phyloP scores from a whole-genome alignment of 2,797 vertebrate species.

The Lindbergichthys nudifrons region DNA sequence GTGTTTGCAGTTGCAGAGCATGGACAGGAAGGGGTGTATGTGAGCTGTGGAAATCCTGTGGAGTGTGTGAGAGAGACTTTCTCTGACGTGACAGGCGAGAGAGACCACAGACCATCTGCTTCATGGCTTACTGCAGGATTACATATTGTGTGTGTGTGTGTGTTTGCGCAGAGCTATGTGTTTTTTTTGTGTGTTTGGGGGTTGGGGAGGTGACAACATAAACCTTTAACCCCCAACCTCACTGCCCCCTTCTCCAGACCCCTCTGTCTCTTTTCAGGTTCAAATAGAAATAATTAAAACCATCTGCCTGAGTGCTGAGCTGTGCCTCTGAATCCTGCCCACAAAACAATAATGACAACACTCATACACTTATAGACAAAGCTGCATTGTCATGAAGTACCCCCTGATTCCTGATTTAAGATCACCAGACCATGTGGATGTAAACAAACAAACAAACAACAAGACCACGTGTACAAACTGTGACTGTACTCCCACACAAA shows the following conservation, averaged over 20 bases:
- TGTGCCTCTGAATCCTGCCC: slow-evolving; percentile 52
- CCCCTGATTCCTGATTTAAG: slow-evolving; percentile 20
- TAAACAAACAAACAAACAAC: slow-evolving; percentile 47
- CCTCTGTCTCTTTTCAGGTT: slow-evolving; percentile 54
- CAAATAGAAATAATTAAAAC: slow-evolving; percentile 80
- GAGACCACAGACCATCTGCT: slow-evolving; percentile 81
- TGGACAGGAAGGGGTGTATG: slow-evolving; percentile 76
- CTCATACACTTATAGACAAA: slow-evolving; percentile 34
- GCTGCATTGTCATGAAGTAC: slow-evolving; percentile 8
- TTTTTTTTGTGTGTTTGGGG: slow-evolving; percentile 17
- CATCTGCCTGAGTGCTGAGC: slow-evolving; percentile 75
- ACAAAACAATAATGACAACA: slow-evolving; percentile 46
- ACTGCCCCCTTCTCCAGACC: slow-evolving; percentile 55
- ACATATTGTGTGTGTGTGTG: slow-evolving; percentile 48
- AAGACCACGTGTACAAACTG: slow-evolving; percentile 23
- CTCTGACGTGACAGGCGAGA: slow-evolving; percentile 72
- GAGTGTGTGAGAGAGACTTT: slow-evolving; percentile 65
- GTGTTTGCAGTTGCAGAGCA: slow-evolving; percentile 61
- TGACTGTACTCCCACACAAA: slow-evolving; percentile 18
- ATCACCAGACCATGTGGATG: slow-evolving; percentile 32
- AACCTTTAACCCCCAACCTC: slow-evolving; percentile 78
- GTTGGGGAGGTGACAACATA: slow-evolving; percentile 53
- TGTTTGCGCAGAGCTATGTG: slow-evolving; percentile 36
- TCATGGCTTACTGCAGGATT: slow-evolving; percentile 79
- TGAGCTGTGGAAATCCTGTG: slow-evolving; percentile 59